Percentiles rank a stretch among this genome's conserved stretches.
These are phyloP conservation scores for Strigops habroptila DNA, from an alignment of 2,113 vertebrate genomes.

Conservation along the genomic window DNA sequence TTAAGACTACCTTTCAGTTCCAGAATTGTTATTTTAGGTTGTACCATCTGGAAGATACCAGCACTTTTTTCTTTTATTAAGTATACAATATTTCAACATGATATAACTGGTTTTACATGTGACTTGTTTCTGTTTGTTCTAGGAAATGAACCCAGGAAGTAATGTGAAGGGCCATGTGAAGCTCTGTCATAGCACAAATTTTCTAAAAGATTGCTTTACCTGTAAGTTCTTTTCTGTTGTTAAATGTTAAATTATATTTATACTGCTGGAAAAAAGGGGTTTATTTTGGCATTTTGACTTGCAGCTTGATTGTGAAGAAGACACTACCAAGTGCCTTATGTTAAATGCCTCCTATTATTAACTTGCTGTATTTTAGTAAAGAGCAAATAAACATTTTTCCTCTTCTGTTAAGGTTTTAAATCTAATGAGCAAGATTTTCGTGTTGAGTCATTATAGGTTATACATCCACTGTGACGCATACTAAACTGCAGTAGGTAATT, in stretches of 20 bases:
- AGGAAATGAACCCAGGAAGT: conserved; percentile 61
- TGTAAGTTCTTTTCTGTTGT: conserved; percentile 67
- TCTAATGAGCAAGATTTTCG: not conserved
- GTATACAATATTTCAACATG: not conserved
- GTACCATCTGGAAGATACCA: not conserved
- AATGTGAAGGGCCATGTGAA: conserved; percentile 15
- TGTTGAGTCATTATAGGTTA: not conserved
- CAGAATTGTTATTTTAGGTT: not conserved
- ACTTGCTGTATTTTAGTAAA: not conserved
- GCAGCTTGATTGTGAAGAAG: not conserved
- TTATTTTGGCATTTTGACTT: not conserved
- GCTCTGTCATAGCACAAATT: conserved; percentile 14
- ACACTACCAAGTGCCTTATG: not conserved
- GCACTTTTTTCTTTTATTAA: not conserved
- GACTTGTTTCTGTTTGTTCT: conserved; percentile 49
- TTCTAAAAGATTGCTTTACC: conserved; percentile 35
- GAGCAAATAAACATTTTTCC: not conserved
- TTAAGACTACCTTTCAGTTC: not conserved
- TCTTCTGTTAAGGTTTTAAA: not conserved
- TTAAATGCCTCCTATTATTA: not conserved
- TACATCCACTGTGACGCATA: not conserved
- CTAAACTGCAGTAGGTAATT: not conserved
- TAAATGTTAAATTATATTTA: not conserved
- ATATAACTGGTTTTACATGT: not conserved
- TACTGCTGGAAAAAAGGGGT: not conserved